These are phyloP conservation scores for Pollenia angustigena DNA, from an alignment of 2,888 invertebrate genomes.

Conservation along the genomic window DNA sequence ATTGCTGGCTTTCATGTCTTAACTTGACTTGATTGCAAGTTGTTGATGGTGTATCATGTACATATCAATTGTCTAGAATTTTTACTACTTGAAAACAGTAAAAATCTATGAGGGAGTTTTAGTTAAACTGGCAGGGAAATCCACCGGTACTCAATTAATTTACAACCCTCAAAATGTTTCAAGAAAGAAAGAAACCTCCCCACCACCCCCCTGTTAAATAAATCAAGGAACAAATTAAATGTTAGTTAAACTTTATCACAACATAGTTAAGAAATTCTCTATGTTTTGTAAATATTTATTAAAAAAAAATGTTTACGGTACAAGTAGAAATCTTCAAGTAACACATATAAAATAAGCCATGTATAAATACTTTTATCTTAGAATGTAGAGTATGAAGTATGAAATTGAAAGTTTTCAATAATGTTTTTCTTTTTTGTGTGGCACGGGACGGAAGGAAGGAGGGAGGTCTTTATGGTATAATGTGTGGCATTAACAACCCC, in stretches of 20 bases:
- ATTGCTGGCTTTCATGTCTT: conserved; percentile 48
- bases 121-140: neutral
- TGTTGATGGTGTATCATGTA: conserved; percentile 36
- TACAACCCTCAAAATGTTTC: conserved; percentile 57
- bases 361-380: neutral
- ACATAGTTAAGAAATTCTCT: conserved; percentile 36
- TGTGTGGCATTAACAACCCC: conserved; percentile 50
- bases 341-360: neutral
- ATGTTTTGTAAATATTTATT: conserved; percentile 54
- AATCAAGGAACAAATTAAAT: conserved; percentile 19
- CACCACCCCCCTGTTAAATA: neutral
- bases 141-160: conserved; percentile 50
- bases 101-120: neutral
- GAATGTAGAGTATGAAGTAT: neutral
- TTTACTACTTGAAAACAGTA: conserved; percentile 7
- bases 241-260: conserved; percentile 34
- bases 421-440: neutral
- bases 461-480: conserved; percentile 29
- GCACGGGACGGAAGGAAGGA: neutral
- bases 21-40: conserved; percentile 48
- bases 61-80: conserved; percentile 7
- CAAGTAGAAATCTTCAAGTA: conserved; percentile 5
- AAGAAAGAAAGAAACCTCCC: neutral
- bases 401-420: conserved; percentile 52
- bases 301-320: conserved; percentile 21